These are phyloP conservation scores for Acleris literana DNA, from an alignment of 2,888 invertebrate species.

Conservation along the genomic window DNA sequence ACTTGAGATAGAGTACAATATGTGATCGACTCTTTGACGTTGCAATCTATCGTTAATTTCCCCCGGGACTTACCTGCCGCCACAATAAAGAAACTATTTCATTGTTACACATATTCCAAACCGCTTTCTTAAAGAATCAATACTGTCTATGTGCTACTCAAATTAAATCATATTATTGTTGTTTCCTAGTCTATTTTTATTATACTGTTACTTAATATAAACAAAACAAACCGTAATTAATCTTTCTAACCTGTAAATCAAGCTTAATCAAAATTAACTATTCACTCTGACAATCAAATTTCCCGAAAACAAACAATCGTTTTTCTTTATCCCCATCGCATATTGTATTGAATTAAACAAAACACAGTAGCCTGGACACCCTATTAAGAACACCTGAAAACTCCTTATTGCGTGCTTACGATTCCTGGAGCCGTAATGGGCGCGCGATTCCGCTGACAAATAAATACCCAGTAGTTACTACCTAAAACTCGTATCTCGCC, in stretches of 20 bases:
- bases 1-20: slow-evolving; percentile 68
- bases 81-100: slow-evolving; percentile 77
- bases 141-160: not conserved
- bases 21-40: slow-evolving; percentile 78
- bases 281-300: not conserved
- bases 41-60: slow-evolving; percentile 79
- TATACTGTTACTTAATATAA: too few species aligned
- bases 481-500: too few species aligned
- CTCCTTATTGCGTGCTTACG: slow-evolving; percentile 74
- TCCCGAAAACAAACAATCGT: slow-evolving; percentile 12
- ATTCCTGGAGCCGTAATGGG: slow-evolving; percentile 69
- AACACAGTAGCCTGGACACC: slow-evolving; percentile 47
- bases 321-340: not conserved
- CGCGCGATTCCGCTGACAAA: slow-evolving; percentile 77
- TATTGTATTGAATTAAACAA: slow-evolving; percentile 13
- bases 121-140: slow-evolving; percentile 24
- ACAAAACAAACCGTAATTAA: too few species aligned
- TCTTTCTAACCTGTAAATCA: not conserved
- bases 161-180: not conserved
- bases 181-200: not conserved
- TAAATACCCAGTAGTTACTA: slow-evolving; percentile 51
- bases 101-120: slow-evolving; percentile 65
- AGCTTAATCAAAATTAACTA: not conserved
- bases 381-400: slow-evolving; percentile 59
- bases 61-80: slow-evolving; percentile 71